Evolutionary conservation across 2,888 invertebrate species (phyloP).

Genomic region (Zaprionus bogoriensis): DNA sequence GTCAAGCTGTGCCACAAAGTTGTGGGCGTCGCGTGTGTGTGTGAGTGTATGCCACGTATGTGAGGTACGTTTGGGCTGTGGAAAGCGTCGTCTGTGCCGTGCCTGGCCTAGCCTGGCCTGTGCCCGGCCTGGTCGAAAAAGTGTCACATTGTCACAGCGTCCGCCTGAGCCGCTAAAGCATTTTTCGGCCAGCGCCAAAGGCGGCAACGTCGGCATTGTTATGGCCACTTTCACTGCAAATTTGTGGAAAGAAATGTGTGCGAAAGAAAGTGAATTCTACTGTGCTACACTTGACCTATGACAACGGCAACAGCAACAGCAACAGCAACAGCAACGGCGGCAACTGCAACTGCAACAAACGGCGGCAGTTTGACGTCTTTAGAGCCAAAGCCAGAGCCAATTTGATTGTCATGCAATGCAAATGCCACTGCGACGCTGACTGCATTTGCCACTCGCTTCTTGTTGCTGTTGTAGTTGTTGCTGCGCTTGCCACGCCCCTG

Average conservation of each 20-base stretch:
- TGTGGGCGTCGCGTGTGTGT: conserved; percentile 1
- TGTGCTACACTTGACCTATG: conserved; percentile 77
- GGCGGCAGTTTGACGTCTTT: conserved; percentile 60
- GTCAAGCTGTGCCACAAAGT: conserved; percentile 24
- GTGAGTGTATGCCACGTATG: conserved; percentile 1
- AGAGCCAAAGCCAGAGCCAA: conserved; percentile 44
- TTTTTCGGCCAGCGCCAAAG: conserved; percentile 36
- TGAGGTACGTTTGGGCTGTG: no score
- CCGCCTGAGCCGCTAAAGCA: conserved; percentile 39
- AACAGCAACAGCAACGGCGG: conserved; percentile 21
- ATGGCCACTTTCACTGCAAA: conserved; percentile 20
- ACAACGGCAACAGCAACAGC: conserved; percentile 54
- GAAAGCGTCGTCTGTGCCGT: conserved; percentile 22
- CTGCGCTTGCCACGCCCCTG: neutral
- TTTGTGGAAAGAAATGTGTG: conserved; percentile 29
- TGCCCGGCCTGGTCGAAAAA: conserved; percentile 21
- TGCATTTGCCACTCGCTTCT: conserved; percentile 7
- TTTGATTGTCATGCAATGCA: conserved; percentile 71
- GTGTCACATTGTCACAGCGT: conserved; percentile 62
- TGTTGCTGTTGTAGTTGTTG: conserved; percentile 7
- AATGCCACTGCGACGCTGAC: conserved; percentile 22
- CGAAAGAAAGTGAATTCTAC: conserved; percentile 75
- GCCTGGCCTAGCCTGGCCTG: conserved; percentile 20
- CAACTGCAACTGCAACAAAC: conserved; percentile 30
- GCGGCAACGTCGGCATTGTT: conserved; percentile 47